A percentile compares a stretch with the other conserved stretches of the same genome.
Evolutionary conservation across 2,113 vertebrate species (phyloP).

Genomic region (Eubucco bourcierii): DNA sequence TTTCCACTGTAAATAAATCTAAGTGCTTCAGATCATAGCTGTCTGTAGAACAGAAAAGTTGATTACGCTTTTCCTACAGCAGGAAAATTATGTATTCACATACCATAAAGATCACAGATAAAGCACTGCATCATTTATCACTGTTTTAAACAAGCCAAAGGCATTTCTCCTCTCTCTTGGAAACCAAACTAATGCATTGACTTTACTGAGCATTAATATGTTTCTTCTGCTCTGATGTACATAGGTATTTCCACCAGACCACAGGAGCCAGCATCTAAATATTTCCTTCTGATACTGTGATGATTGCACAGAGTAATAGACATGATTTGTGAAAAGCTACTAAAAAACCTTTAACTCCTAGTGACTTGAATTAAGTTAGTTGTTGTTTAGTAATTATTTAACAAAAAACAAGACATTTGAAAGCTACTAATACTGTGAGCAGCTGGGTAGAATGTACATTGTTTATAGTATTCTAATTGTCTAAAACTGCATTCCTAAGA

Average conservation of each 20-base stretch:
- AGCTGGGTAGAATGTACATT: neutral
- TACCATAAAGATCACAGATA: neutral
- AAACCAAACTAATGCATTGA: neutral
- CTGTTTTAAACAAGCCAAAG: neutral
- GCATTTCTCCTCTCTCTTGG: neutral
- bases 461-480: neutral
- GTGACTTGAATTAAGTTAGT: slow-evolving; percentile 33
- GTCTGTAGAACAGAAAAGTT: neutral
- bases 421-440: neutral
- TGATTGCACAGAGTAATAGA: neutral
- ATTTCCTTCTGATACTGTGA: neutral
- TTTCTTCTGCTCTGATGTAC: neutral
- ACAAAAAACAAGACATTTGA: neutral
- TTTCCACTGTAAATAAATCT: neutral
- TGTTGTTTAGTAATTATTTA: slow-evolving; percentile 45
- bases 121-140: neutral
- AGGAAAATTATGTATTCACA: neutral
- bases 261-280: neutral
- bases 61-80: neutral
- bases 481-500: neutral
- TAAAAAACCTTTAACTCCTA: slow-evolving; percentile 11
- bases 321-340: neutral
- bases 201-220: neutral
- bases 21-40: neutral
- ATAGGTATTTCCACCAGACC: neutral